Evolutionary conservation across 1,140 invertebrate genomes (phyloP).

Genomic region (Argopecten irradians): DNA sequence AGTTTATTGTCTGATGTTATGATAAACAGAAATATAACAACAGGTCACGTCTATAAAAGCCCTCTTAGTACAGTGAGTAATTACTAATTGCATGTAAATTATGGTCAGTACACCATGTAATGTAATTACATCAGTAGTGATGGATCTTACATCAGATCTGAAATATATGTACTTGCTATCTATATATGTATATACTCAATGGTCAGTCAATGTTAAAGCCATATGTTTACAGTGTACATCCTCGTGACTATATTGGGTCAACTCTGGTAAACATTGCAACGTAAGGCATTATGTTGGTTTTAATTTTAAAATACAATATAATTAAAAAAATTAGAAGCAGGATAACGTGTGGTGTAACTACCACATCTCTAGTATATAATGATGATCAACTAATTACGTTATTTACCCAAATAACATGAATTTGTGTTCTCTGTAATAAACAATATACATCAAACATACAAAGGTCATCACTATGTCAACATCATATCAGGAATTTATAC

Average conservation of each 20-base stretch:
- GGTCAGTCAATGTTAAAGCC: neutral
- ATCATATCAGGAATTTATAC: too few relatives aligned
- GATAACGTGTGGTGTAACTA: neutral
- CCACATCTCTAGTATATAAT: slow-evolving; percentile 2
- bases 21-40: too few relatives aligned
- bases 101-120: too few relatives aligned
- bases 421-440: neutral
- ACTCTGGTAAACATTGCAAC: neutral
- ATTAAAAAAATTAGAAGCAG: neutral
- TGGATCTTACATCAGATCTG: too few relatives aligned
- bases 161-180: too few relatives aligned
- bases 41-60: too few relatives aligned
- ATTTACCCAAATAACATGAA: slow-evolving; percentile 12
- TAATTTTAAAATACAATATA: neutral
- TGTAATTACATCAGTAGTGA: too few relatives aligned
- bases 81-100: too few relatives aligned
- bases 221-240: neutral
- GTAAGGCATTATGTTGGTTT: neutral
- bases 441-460: neutral
- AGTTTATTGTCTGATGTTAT: too few relatives aligned
- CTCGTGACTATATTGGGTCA: too few relatives aligned
- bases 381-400: neutral
- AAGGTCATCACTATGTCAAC: neutral
- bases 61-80: too few relatives aligned
- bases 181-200: too few relatives aligned